Base-by-base conservation (phyloP, 2,888 invertebrate species). In the Taenaris catops region DNA sequence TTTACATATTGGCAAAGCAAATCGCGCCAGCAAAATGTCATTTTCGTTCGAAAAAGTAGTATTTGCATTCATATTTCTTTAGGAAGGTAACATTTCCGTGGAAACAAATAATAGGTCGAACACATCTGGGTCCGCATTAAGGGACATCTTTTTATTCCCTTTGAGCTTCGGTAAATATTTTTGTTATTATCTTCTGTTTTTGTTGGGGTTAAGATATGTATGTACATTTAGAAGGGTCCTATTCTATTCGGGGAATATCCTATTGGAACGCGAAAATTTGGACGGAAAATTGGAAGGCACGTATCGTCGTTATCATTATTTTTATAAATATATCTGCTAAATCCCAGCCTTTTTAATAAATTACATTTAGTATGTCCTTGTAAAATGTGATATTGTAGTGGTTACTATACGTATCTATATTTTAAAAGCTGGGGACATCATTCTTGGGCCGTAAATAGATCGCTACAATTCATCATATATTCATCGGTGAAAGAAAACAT, bases 141-240 rank as follows among this genome's bases (percentile, higher is more conserved):
- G 81, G 84, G 83, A 81, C 81, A 81, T 80, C 68, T 79, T 81
- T 83, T 70, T 76, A 80, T 81, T 79, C 72, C 68, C 61, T 66
- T 69, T 56, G 71, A 68, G 74, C 63, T 76, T 66, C 59, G 68
- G 81, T 74, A 84, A 84, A 84, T 78, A 84, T 84, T 81, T 84
- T 80, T 83, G 79, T 79, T 80, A 78, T 76, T 75, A 66, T 62
- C 58, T 58, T 72, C 60, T 61, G 66, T 59, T 60, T 64, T 58
- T 59, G 60, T 59, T 62, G 59, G 58, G 63, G 53, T 42, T 38
- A 28, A 23, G 32, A 37, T 35, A 24, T 34, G 33, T 41, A 25
- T 28, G 9, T 25, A 40, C 32, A 24, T 21, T 36, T 26, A 8
- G 20, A 34, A 18, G 26, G 28, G 34, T 25, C 10, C 6, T 28